Base-by-base conservation (phyloP, 2,797 vertebrate species). In the Enteromius argenteus region DNA sequence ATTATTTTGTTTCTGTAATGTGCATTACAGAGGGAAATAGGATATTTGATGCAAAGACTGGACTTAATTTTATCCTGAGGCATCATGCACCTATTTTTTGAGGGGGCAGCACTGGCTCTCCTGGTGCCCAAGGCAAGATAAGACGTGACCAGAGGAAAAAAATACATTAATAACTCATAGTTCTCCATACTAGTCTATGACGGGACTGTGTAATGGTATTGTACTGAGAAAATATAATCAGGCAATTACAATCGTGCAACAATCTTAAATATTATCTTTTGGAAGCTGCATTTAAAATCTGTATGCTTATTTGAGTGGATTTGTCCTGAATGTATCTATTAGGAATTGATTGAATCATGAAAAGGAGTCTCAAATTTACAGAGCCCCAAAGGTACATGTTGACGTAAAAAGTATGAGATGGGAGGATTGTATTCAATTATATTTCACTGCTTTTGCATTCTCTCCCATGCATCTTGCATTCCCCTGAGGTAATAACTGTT, bases 21-120 rank as follows among this genome's bases (percentile, higher is more conserved):
- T 58, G 21, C n/a, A 11, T 60, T 77, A 60, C 14, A 60, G 17
- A 19, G 21, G 37, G 21, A 60, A 27, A 76, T 56, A 3, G 5
- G 32, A 37, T 77, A 77, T 77, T 27, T 35, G 60, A 17, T 60
- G 37, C 53, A 42, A 27, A 77, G 53, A 60, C 14, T 5, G 8
- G 53, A 77, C 14, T 76, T 60, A 19, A 27, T 76, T 42, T 60
- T 60, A 27, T 77, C 74, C 74, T 27, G 74, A 77, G 74, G 74
- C 74, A 19, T 27, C n/a, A 42, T 77, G 35, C 53, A 11, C 53
- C 6, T 39, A 15, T 76, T 76, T 68, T 76, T 60, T 42, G 3
- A 23, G 53, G 53, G 53, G 53, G 13, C 72, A 76, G 74, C 53
- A 11, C 35, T 76, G 74, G 53, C 8, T 60, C 21, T 39, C 14